phyloP scores from a whole-genome alignment of 1,140 invertebrate species.

The Chelonus insularis region DNA sequence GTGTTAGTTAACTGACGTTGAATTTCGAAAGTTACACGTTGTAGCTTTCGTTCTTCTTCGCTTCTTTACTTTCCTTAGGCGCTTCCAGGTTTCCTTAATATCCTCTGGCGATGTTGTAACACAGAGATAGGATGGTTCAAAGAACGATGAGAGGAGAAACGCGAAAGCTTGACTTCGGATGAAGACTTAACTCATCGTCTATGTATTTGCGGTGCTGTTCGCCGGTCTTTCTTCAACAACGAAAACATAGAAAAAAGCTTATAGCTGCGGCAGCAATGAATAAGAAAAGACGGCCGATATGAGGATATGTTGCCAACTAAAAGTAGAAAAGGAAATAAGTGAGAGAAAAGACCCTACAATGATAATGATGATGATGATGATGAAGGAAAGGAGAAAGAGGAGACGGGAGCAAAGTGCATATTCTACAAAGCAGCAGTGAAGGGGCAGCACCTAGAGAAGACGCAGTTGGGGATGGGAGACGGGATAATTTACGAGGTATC shows the following conservation, averaged over 20 bases:
- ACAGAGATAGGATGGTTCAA: slow-evolving; percentile 20
- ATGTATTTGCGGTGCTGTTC: slow-evolving; percentile 31
- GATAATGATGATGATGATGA: slow-evolving; percentile 4
- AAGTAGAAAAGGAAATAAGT: not conserved
- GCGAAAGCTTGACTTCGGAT: slow-evolving; percentile 25
- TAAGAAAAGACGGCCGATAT: not conserved
- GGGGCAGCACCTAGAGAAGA: slow-evolving; percentile 36
- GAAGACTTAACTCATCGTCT: slow-evolving; percentile 34
- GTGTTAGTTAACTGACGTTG: slow-evolving; percentile 25
- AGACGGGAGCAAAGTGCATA: slow-evolving; percentile 10
- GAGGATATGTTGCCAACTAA: not conserved
- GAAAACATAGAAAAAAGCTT: slow-evolving; percentile 18
- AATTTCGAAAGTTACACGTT: slow-evolving; percentile 18
- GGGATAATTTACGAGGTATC: slow-evolving; percentile 60
- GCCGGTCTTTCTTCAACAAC: slow-evolving; percentile 27
- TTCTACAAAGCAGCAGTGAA: slow-evolving; percentile 12
- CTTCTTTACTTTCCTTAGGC: not conserved
- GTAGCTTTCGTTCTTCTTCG: not conserved
- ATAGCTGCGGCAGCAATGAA: not conserved
- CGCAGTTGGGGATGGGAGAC: slow-evolving; percentile 29
- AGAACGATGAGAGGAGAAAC: slow-evolving; percentile 22
- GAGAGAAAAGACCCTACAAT: not conserved
- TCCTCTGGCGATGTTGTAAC: not conserved
- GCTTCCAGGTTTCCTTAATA: not conserved
- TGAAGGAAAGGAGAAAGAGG: slow-evolving; percentile 2